phyloP scores from a whole-genome alignment of 2,888 invertebrate species.

The Polymixis flavicincta region DNA sequence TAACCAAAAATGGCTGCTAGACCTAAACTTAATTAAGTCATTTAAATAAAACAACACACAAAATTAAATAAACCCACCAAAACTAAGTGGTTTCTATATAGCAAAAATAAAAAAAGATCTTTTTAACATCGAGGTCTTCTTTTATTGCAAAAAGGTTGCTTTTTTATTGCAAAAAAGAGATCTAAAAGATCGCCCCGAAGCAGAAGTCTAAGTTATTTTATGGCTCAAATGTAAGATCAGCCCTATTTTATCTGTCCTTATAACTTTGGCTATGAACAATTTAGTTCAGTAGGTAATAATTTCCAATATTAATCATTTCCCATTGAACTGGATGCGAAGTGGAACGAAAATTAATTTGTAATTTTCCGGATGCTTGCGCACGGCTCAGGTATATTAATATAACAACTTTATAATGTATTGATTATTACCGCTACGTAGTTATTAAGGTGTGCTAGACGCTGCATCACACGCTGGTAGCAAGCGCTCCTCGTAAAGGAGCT shows the following conservation, averaged over 20 bases:
- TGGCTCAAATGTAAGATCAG: constrained; percentile 38
- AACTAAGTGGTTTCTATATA: constrained; percentile 46
- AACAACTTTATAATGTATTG: constrained; percentile 44
- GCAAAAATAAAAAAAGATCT: constrained; percentile 34
- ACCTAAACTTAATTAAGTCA: neutral
- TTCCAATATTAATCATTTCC: constrained; percentile 59
- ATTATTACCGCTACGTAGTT: constrained; percentile 22
- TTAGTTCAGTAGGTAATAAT: constrained; percentile 56
- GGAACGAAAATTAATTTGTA: constrained; percentile 65
- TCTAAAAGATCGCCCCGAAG: constrained; percentile 42
- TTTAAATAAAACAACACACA: constrained; percentile 31
- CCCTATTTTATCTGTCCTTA: constrained; percentile 42
- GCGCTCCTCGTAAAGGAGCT: neutral
- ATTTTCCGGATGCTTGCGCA: constrained; percentile 63
- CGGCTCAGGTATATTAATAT: constrained; percentile 36
- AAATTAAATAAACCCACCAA: constrained; percentile 31
- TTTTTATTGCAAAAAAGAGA: constrained; percentile 55
- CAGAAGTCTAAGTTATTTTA: constrained; percentile 50
- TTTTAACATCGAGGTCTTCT: constrained; percentile 24
- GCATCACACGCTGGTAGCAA: neutral
- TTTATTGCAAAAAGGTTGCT: constrained; percentile 47
- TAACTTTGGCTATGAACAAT: constrained; percentile 52
- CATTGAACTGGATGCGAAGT: constrained; percentile 51
- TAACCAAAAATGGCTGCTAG: neutral
- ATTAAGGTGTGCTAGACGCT: constrained; percentile 7